Base-by-base conservation (phyloP, 2,113 vertebrate genomes). In the Protomyctophum bolini region DNA sequence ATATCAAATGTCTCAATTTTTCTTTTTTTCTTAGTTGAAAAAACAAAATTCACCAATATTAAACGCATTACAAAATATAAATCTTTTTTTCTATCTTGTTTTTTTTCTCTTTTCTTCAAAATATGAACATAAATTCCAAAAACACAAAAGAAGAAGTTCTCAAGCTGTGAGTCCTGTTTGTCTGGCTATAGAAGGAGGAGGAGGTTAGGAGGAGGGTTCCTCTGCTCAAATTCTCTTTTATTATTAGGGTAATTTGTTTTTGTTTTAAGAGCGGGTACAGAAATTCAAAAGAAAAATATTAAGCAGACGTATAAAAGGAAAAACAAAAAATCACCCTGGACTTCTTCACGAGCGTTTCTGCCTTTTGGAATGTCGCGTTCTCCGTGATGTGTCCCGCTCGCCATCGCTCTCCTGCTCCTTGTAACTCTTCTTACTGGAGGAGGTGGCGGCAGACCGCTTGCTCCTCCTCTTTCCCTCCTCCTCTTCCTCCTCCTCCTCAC, bases 321-420 rank as follows among this genome's bases (percentile, higher is more conserved):
- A 63, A 60, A 61, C 4, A 68, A 58, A 63, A 49, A 58, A 74
- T 66, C 83, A 79, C 75, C 81, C 74, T 82, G 83, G 73, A 67
- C 69, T 86, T 91, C 82, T 85, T 45, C 46, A 85, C 0, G 70
- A 92, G 73, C 87, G 92, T 84, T 93, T 94, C 76, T 81, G 91
- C 81, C 91, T 88, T 86, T 93, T 94, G 92, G 93, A 94, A 94
- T 92, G 92, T 90, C 89, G 92, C 81, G 90, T 89, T 88, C 83
- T 81, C 89, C 84, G 75, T 11, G 21, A 21, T 21, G 83, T 83
- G 74, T 90, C 88, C 72, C 76, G 75, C 78, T 94, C 92, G 0
- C 83, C 89, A 12, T 93, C 92, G 3, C 91, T 91, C 10, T 92
- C 90, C 84, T 90, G 88, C 76, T 94, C 93, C 56, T 83, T 86